phyloP scores from a whole-genome alignment of 2,113 vertebrate genomes.

The Oxygymnocypris stewartii region DNA sequence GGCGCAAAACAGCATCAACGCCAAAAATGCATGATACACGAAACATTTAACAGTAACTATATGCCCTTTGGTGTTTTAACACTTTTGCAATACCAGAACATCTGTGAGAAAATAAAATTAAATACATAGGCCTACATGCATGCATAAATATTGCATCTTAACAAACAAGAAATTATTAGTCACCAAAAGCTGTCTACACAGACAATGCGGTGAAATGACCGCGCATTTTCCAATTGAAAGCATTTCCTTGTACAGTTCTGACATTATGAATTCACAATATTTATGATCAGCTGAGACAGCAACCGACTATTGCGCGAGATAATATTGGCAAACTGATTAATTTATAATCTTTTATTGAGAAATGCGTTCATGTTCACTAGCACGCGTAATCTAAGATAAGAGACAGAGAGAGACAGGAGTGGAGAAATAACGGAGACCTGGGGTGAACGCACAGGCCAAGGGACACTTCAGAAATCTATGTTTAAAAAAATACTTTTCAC shows the following conservation, averaged over 20 bases:
- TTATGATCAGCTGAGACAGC: background rate
- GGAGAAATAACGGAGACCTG: background rate
- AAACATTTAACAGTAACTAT: background rate
- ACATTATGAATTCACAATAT: background rate
- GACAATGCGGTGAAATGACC: background rate
- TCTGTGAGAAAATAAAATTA: background rate
- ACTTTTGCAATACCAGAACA: background rate
- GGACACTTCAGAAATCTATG: background rate
- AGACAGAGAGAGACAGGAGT: background rate
- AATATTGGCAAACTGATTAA: background rate
- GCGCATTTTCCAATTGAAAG: background rate
- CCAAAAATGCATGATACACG: background rate
- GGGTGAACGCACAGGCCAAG: background rate
- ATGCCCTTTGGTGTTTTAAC: background rate
- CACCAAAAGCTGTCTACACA: background rate
- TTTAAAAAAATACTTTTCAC: background rate
- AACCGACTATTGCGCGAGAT: background rate
- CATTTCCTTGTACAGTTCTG: background rate
- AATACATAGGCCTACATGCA: background rate
- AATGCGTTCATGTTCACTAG: background rate
- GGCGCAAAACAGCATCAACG: background rate
- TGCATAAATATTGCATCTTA: background rate
- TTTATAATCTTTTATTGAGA: background rate
- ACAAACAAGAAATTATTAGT: background rate
- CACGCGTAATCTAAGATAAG: background rate